Conservation (phyloP, 1,140 invertebrate species). For the Lucilia cuprina region DNA sequence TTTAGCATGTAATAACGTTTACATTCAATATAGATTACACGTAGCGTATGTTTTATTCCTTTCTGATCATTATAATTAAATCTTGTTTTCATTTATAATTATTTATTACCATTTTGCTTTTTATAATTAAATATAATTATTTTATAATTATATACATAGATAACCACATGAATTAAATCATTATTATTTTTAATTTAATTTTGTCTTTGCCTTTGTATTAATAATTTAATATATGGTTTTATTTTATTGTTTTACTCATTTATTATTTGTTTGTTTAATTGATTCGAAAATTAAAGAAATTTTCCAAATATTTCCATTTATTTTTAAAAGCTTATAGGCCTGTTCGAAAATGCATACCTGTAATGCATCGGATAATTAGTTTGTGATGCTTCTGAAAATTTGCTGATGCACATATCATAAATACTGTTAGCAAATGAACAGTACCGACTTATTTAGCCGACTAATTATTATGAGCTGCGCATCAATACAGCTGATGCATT, state of each 20-base stretch:
- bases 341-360: no score
- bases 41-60: conserved; percentile 50
- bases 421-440: no score
- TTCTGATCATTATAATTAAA: conserved; percentile 36
- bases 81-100: conserved; percentile 43
- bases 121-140: conserved; percentile 60
- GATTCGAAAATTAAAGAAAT: neutral
- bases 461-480: no score
- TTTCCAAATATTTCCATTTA: no score
- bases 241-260: neutral
- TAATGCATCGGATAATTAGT: no score
- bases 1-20: neutral
- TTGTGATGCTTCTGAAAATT: no score
- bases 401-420: no score
- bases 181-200: neutral
- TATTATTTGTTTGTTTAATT: neutral
- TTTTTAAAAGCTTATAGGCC: no score
- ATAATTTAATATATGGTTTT: conserved; percentile 19
- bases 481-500: no score
- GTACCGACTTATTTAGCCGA: no score
- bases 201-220: neutral
- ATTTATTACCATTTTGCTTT: conserved; percentile 40
- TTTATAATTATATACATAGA: conserved; percentile 63
- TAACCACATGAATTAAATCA: conserved; percentile 59
- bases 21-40: conserved; percentile 54